These are phyloP conservation scores for Hippotragus niger DNA, from an alignment of 2,113 vertebrate genomes.

Conservation along the genomic window DNA sequence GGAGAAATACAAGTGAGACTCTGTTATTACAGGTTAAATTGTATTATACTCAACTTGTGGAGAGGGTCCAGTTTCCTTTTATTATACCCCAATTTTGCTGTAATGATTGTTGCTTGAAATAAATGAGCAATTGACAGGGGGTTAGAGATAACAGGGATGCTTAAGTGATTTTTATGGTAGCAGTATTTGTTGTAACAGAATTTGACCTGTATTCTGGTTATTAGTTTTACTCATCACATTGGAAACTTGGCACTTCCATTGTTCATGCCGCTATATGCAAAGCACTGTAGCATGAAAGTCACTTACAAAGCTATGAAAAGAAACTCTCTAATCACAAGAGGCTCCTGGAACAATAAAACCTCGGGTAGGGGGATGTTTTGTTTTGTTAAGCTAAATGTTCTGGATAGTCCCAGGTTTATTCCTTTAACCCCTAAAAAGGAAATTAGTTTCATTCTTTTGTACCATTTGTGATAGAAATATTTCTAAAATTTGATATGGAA, in stretches of 20 bases:
- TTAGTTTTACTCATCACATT: conserved; percentile 59
- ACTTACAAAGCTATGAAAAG: conserved; percentile 23
- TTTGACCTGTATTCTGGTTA: conserved; percentile 64
- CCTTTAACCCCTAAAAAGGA: not conserved
- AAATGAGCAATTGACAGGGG: conserved; percentile 42
- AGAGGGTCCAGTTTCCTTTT: conserved; percentile 45
- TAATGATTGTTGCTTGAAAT: conserved; percentile 58
- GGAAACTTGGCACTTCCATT: conserved; percentile 51
- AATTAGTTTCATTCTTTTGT: not conserved
- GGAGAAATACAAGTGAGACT: conserved; percentile 30
- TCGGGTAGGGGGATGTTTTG: not conserved
- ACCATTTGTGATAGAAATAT: not conserved
- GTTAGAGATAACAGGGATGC: conserved; percentile 41
- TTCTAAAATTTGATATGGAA: not conserved
- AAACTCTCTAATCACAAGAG: not conserved
- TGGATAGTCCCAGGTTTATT: not conserved
- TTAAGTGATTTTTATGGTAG: conserved; percentile 58
- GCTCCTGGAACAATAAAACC: not conserved
- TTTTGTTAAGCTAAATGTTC: conserved; percentile 23
- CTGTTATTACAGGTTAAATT: conserved; percentile 36
- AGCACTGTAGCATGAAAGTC: conserved; percentile 67
- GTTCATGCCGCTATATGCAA: conserved; percentile 53
- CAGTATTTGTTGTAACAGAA: conserved; percentile 53
- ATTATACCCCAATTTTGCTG: conserved; percentile 14
- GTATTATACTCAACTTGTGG: conserved; percentile 15